Conservation (phyloP, 2,888 invertebrate genomes). For the Papilio gigon region DNA sequence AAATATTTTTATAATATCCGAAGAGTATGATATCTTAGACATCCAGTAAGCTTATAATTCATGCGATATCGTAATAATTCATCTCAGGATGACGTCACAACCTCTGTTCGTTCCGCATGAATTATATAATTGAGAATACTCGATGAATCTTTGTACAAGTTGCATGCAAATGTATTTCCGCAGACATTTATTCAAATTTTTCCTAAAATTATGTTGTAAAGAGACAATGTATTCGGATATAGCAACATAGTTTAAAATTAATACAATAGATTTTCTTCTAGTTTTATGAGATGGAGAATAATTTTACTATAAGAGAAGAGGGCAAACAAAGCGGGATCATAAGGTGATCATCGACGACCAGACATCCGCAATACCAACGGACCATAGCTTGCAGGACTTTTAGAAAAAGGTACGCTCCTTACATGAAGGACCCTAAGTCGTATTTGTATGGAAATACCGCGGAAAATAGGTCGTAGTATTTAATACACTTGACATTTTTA, state of each 20-base stretch:
- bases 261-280: too few species aligned
- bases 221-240: neutral
- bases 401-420: too few species aligned
- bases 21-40: neutral
- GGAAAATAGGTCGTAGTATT: too few species aligned
- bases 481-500: too few species aligned
- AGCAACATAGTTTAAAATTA: neutral
- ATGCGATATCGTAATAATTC: neutral
- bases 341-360: too few species aligned
- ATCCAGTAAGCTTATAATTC: neutral
- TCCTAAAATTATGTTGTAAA: neutral
- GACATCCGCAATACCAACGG: too few species aligned
- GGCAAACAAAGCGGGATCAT: too few species aligned
- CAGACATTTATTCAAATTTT: neutral
- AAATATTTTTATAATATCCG: neutral
- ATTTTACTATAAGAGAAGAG: too few species aligned
- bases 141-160: conserved; percentile 12
- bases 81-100: neutral
- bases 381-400: too few species aligned
- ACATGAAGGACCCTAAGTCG: too few species aligned
- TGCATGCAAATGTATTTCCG: neutral
- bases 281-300: too few species aligned
- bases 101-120: conserved; percentile 2
- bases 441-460: too few species aligned
- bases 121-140: conserved; percentile 10